These are phyloP conservation scores for Turdus rufiventris DNA, from an alignment of 2,113 vertebrate genomes.

Conservation along the genomic window DNA sequence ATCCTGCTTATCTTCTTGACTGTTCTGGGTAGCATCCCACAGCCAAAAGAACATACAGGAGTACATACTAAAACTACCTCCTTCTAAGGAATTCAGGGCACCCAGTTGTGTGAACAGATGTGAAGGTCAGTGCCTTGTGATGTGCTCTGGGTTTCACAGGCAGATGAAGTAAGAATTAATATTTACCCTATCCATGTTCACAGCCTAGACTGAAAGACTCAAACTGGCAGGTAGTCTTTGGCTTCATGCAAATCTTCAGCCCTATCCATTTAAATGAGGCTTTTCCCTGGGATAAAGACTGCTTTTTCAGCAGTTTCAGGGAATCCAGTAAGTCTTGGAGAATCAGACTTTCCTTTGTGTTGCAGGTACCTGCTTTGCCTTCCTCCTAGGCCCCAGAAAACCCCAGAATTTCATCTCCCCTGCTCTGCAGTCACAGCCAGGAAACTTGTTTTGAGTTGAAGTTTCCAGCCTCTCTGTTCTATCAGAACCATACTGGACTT, in stretches of 20 bases:
- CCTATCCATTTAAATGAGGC: background rate
- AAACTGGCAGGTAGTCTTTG: background rate
- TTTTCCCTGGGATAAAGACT: background rate
- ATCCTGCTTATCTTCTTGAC: background rate
- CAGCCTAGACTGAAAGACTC: background rate
- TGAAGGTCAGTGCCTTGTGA: background rate
- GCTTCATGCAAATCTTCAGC: background rate
- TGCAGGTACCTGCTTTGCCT: background rate
- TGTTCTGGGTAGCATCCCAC: background rate
- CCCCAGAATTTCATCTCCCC: background rate
- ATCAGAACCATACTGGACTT: background rate
- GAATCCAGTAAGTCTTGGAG: background rate
- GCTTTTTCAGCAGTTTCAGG: background rate
- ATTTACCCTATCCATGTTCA: background rate
- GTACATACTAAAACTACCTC: background rate
- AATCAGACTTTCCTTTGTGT: background rate
- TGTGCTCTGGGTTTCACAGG: accelerated
- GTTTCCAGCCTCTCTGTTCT: background rate
- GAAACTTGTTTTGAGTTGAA: background rate
- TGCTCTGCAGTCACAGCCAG: background rate
- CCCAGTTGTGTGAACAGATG: background rate
- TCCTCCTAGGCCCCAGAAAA: background rate
- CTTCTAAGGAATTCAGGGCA: background rate
- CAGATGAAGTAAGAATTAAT: background rate
- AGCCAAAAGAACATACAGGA: background rate